These are phyloP conservation scores for Molanna angustata DNA, from an alignment of 2,888 invertebrate genomes.

Conservation along the genomic window DNA sequence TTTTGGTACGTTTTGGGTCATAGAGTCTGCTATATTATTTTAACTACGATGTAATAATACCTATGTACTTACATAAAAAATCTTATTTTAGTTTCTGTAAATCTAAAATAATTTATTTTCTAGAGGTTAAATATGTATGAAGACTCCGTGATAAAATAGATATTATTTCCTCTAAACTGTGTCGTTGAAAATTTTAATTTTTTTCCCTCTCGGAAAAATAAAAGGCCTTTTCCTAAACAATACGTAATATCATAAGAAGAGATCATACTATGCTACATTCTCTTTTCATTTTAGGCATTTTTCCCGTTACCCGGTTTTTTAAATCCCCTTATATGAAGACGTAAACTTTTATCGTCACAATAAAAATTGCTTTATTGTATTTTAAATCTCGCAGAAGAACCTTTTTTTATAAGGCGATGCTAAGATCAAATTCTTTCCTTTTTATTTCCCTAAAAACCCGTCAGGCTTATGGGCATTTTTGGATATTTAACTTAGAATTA, in stretches of 20 bases:
- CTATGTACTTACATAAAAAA: too few relatives aligned
- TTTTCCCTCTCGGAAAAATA: too few relatives aligned
- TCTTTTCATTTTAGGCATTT: too few relatives aligned
- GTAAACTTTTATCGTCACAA: conserved; percentile 27
- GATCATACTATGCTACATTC: conserved; percentile 10
- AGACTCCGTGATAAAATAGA: too few relatives aligned
- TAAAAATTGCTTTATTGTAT: conserved; percentile 29
- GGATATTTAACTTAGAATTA: conserved; percentile 12
- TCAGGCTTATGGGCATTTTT: conserved; percentile 12
- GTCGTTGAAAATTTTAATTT: too few relatives aligned
- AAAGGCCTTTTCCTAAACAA: background rate
- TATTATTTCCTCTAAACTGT: too few relatives aligned
- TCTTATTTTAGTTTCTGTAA: too few relatives aligned
- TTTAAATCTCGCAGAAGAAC: conserved; percentile 25
- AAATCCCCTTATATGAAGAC: conserved; percentile 27
- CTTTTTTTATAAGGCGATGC: conserved; percentile 11
- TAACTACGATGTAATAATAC: too few relatives aligned
- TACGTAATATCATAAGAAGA: conserved; percentile 14
- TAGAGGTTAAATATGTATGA: too few relatives aligned
- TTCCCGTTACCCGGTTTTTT: conserved; percentile 16
- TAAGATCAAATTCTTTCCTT: conserved; percentile 9
- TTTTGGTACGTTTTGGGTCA: too few relatives aligned
- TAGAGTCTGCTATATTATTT: too few relatives aligned
- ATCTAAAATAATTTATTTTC: too few relatives aligned
- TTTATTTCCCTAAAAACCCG: conserved; percentile 12